Base-by-base conservation (phyloP, 2,113 vertebrate genomes). In the Prionailurus viverrinus region DNA sequence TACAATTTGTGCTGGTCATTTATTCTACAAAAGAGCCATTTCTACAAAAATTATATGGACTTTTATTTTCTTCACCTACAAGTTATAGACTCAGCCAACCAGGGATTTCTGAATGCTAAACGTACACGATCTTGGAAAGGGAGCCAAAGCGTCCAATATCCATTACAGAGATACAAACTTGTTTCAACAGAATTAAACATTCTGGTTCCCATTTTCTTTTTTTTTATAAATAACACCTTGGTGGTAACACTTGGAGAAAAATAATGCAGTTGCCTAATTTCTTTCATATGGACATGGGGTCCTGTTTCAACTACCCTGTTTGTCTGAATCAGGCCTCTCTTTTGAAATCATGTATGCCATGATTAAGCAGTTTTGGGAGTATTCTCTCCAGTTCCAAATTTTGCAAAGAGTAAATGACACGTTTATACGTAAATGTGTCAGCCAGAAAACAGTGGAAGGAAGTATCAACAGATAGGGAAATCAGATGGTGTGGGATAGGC, bases 41-140 rank as follows among this genome's bases (percentile, higher is more conserved):
- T 82, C 58, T 87, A 51, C 58, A 87, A 87, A 91, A 74, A 76
- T 81, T 2, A 74, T 55, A 53, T 33, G n/a, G n/a, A 12, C 5
- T 29, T 83, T 89, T 69, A 6, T 48, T 73, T 61, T 36, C 31
- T 80, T 29, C 15, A 45, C 31, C 36, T 73, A 29, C 8, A 29
- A 29, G 25, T 89, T 89, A 81, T 8, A 81, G 45, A 76, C 19
- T 76, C 18, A 79, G 18, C 6, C 53, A 55, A 82, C 3, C 66
- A 85, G 48, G 16, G 74, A 89, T 61, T 89, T 95, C 79, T 92
- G 61, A 92, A 81, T 29, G 61, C 53, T 53, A 66, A 95, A 25
- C 8, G 71, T 92, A 41, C 0, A 1, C 13, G 21, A 21, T 45
- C 27, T 41, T 80, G 39, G 29, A 92, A 74, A 92, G 33, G 55